A percentile compares a stretch with the other conserved stretches of the same genome.
phyloP scores from a whole-genome alignment of 2,113 vertebrate species.

The Lampris incognitus region DNA sequence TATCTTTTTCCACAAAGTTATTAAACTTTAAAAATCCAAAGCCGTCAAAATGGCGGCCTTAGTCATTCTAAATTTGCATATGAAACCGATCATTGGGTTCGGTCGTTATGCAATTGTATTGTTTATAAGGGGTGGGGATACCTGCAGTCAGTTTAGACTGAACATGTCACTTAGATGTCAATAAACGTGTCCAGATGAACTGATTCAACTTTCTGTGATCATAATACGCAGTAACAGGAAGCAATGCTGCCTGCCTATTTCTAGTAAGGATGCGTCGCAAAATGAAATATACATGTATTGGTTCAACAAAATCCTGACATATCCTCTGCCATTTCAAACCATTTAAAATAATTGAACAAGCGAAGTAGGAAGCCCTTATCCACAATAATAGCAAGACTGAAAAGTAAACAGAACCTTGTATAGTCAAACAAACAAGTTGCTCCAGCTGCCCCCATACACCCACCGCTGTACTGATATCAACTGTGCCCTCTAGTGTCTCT shows the following conservation, averaged over 20 bases:
- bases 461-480: slow-evolving; percentile 67
- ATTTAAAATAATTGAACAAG: slow-evolving; percentile 25
- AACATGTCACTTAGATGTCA: too few relatives aligned
- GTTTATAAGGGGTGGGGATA: too few relatives aligned
- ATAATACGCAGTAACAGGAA: neutral
- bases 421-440: slow-evolving; percentile 46
- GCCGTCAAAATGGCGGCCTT: too few relatives aligned
- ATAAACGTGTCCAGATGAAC: neutral
- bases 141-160: too few relatives aligned
- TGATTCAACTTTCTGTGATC: too few relatives aligned
- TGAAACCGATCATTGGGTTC: too few relatives aligned
- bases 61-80: too few relatives aligned
- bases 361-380: slow-evolving; percentile 48
- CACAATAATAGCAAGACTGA: slow-evolving; percentile 40
- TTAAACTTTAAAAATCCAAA: too few relatives aligned
- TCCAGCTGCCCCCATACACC: slow-evolving; percentile 37
- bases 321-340: slow-evolving; percentile 14
- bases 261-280: neutral
- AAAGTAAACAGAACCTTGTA: slow-evolving; percentile 48
- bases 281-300: neutral
- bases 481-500: slow-evolving; percentile 49
- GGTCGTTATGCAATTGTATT: too few relatives aligned
- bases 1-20: too few relatives aligned
- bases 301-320: neutral
- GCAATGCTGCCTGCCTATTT: neutral